These are phyloP conservation scores for Clupea harengus DNA, from an alignment of 2,113 vertebrate genomes.

Conservation along the genomic window DNA sequence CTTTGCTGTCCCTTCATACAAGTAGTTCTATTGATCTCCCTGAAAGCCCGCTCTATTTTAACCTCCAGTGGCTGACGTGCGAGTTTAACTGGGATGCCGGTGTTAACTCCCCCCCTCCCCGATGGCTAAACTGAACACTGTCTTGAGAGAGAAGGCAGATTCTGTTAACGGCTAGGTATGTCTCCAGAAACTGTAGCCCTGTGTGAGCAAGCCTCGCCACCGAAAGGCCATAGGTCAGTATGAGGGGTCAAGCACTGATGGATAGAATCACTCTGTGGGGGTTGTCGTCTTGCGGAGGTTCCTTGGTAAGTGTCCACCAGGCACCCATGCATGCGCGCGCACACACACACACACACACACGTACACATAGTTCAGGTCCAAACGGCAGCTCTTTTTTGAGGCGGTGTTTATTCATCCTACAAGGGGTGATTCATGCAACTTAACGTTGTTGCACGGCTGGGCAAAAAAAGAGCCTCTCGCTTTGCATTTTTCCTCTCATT, in stretches of 20 bases:
- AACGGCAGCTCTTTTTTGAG: slow-evolving; percentile 51
- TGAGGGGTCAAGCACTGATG: slow-evolving; percentile 11
- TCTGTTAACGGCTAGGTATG: background rate
- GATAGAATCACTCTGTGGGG: background rate
- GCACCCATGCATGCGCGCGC: background rate
- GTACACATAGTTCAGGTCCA: slow-evolving; percentile 35
- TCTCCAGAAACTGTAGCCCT: slow-evolving; percentile 17
- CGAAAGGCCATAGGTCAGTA: slow-evolving; percentile 52
- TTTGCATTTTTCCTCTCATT: slow-evolving; percentile 66
- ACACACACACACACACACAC: background rate
- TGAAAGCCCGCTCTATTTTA: slow-evolving; percentile 39
- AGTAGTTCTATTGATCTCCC: slow-evolving; percentile 50
- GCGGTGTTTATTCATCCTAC: slow-evolving; percentile 60
- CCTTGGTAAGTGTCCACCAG: background rate
- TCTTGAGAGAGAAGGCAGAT: slow-evolving; percentile 13
- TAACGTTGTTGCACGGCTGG: slow-evolving; percentile 54
- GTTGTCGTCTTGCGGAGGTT: slow-evolving; percentile 4
- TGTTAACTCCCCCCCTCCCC: background rate
- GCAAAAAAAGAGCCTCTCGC: slow-evolving; percentile 43
- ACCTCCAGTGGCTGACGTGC: slow-evolving; percentile 39
- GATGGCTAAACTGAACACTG: background rate
- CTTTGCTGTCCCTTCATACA: slow-evolving; percentile 38
- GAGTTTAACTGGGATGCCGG: slow-evolving; percentile 21
- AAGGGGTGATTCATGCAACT: slow-evolving; percentile 63
- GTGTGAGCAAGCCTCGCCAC: slow-evolving; percentile 24